phyloP scores from a whole-genome alignment of 53 echinoderm and acorn worm genomes.

The Holothuria leucospilota region DNA sequence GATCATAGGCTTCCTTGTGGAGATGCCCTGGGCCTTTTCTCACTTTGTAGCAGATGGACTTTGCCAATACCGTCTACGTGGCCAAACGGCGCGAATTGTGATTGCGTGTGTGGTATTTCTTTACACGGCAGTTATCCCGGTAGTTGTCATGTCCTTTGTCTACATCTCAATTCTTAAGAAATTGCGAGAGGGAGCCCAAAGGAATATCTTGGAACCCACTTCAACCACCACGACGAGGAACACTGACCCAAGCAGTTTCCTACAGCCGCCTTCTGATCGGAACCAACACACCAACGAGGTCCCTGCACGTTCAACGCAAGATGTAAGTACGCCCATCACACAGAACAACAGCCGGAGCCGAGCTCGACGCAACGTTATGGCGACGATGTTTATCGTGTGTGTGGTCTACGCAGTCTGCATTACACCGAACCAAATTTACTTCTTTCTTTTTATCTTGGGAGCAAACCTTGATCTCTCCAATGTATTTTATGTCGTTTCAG shows the following conservation, averaged over 20 bases:
- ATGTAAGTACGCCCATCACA: neutral
- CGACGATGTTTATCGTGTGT: conserved; percentile 49
- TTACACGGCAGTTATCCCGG: conserved; percentile 56
- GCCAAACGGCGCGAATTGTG: no score
- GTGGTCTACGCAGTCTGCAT: conserved; percentile 49
- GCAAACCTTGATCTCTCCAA: conserved; percentile 19
- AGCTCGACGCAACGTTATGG: conserved; percentile 51
- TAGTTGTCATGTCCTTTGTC: conserved; percentile 58
- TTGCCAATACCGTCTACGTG: no score
- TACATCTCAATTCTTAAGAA: conserved; percentile 62
- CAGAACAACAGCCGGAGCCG: neutral
- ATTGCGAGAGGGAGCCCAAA: neutral
- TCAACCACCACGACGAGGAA: no score
- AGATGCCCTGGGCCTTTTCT: conserved; percentile 38
- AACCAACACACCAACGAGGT: neutral
- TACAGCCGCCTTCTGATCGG: neutral
- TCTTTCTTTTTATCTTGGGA: conserved; percentile 47
- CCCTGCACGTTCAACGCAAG: no score
- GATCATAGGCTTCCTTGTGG: conserved; percentile 26
- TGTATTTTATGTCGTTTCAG: neutral
- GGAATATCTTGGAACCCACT: no score
- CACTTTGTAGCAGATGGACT: conserved; percentile 28
- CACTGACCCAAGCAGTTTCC: neutral
- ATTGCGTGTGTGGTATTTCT: conserved; percentile 62
- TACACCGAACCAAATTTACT: conserved; percentile 48